A percentile compares a stretch with the other conserved stretches of the same genome.
Conservation (phyloP, 1,140 invertebrate species). For the Uloborus diversus region DNA sequence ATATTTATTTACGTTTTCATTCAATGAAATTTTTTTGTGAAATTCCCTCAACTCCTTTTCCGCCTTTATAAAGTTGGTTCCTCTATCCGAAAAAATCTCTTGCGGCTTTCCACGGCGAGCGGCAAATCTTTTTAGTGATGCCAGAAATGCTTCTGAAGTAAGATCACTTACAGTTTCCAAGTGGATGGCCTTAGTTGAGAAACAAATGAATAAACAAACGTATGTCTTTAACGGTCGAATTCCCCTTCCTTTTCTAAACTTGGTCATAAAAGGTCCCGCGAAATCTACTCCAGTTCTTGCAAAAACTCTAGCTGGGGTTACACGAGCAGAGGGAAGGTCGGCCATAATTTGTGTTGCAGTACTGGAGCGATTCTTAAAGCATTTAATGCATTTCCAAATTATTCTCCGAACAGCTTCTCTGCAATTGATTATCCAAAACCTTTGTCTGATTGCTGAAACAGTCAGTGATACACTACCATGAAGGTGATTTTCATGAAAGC, state of each 20-base stretch:
- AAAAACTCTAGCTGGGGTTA: too few species aligned
- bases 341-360: too few species aligned
- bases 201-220: neutral
- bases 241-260: neutral
- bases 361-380: too few species aligned
- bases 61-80: neutral
- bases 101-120: constrained; percentile 7
- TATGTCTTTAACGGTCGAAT: constrained; percentile 26
- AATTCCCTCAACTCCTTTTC: neutral
- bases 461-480: too few species aligned
- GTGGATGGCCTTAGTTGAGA: constrained; percentile 1
- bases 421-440: too few species aligned
- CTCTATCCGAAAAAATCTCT: constrained; percentile 7
- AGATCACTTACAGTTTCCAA: constrained; percentile 6
- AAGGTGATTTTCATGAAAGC: too few species aligned
- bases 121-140: constrained; percentile 8
- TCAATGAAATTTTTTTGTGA: neutral
- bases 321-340: too few species aligned
- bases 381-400: too few species aligned
- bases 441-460: too few species aligned
- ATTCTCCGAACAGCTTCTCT: too few species aligned
- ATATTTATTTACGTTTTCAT: neutral
- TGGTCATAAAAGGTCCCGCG: constrained; percentile 32
- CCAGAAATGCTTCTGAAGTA: neutral
- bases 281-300: constrained; percentile 26